A percentile compares a stretch with the other conserved stretches of the same genome.
These are phyloP conservation scores for Philereme transversata DNA, from an alignment of 2,888 invertebrate genomes.

Conservation along the genomic window DNA sequence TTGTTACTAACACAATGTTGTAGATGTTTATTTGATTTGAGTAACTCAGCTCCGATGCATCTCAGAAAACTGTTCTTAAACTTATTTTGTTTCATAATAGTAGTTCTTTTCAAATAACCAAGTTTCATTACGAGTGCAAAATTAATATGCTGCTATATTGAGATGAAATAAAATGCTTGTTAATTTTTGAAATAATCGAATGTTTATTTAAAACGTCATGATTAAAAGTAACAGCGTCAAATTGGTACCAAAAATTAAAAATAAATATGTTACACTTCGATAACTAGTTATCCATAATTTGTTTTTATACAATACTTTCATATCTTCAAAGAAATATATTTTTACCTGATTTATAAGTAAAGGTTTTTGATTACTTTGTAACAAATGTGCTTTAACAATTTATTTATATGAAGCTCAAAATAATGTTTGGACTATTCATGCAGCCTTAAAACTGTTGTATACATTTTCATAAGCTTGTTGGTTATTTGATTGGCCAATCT, in stretches of 20 bases:
- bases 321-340: slow-evolving; percentile 37
- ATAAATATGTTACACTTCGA: slow-evolving; percentile 54
- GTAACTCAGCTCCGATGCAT: no score
- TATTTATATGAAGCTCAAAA: slow-evolving; percentile 21
- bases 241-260: slow-evolving; percentile 70
- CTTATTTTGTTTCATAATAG: no score
- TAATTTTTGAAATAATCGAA: slow-evolving; percentile 63
- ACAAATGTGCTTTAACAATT: slow-evolving; percentile 26
- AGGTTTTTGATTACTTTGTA: slow-evolving; percentile 24
- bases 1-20: no score
- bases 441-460: slow-evolving; percentile 11
- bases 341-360: slow-evolving; percentile 19
- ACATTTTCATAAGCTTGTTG: slow-evolving; percentile 1
- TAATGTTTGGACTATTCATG: slow-evolving; percentile 20
- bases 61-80: no score
- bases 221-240: slow-evolving; percentile 78
- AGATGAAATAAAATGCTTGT: slow-evolving; percentile 38
- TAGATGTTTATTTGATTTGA: no score
- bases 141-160: no score
- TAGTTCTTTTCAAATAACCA: no score
- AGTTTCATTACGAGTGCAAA: no score
- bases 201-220: slow-evolving; percentile 81
- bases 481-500: neutral
- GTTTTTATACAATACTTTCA: slow-evolving; percentile 53
- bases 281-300: slow-evolving; percentile 50